Percentiles rank a stretch among this genome's conserved stretches.
Conservation (phyloP, 2,113 vertebrate genomes). For the Microcebus lehilahytsara region DNA sequence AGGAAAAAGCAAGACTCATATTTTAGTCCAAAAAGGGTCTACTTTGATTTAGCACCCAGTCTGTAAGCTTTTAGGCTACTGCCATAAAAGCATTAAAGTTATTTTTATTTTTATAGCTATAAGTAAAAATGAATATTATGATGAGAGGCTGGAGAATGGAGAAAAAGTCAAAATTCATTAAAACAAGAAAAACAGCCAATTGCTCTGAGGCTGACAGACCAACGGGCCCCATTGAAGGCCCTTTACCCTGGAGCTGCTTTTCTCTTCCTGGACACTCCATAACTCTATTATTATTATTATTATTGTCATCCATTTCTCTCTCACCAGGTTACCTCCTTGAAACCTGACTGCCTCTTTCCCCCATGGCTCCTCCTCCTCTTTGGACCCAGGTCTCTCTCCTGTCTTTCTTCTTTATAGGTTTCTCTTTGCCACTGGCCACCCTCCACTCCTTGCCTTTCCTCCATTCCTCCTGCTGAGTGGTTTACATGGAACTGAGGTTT, state of each 20-base stretch:
- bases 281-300: no score
- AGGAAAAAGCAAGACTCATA: not conserved
- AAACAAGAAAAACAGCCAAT: not conserved
- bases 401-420: not conserved
- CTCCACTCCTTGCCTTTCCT: not conserved
- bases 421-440: not conserved
- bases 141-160: not conserved
- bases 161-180: not conserved
- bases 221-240: not conserved
- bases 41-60: not conserved
- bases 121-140: not conserved
- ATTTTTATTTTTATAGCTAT: not conserved
- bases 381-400: not conserved
- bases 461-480: not conserved
- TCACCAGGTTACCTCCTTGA: not conserved
- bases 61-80: not conserved
- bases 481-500: not conserved
- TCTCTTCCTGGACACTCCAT: not conserved
- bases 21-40: not conserved
- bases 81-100: not conserved
- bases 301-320: not conserved
- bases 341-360: not conserved
- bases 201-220: not conserved
- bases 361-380: fast-evolving
- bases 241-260: not conserved